Percentiles rank a stretch among this genome's conserved stretches.
phyloP scores from a whole-genome alignment of 2,113 vertebrate species.

The Oryzias javanicus region DNA sequence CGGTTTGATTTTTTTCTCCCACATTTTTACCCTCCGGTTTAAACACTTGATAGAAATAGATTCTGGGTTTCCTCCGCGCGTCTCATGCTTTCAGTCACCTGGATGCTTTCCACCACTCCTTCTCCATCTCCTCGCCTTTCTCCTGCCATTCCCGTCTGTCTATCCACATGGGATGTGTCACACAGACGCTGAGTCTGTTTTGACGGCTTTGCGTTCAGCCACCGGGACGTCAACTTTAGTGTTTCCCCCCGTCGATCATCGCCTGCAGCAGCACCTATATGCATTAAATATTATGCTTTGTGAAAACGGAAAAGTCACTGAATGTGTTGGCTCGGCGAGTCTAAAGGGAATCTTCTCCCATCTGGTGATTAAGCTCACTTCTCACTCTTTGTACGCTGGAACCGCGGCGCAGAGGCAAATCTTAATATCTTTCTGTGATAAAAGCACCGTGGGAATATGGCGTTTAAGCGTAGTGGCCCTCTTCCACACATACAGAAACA shows the following conservation, averaged over 20 bases:
- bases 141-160: background rate
- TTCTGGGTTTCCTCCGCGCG: conserved; percentile 9
- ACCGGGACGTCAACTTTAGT: conserved; percentile 44
- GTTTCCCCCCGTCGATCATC: conserved; percentile 50
- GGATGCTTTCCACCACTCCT: conserved; percentile 23
- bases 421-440: conserved; percentile 57
- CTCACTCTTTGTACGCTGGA: conserved; percentile 36
- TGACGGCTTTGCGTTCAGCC: conserved; percentile 52
- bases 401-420: conserved; percentile 43
- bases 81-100: conserved; percentile 23
- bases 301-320: conserved; percentile 25
- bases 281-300: conserved; percentile 63
- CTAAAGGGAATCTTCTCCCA: conserved; percentile 38
- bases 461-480: conserved; percentile 21
- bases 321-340: conserved; percentile 37
- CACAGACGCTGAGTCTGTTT: conserved; percentile 32
- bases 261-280: conserved; percentile 46
- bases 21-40: conserved; percentile 6
- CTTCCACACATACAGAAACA: background rate
- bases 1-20: background rate
- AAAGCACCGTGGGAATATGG: conserved; percentile 44
- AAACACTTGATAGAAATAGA: conserved; percentile 3
- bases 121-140: conserved; percentile 4
- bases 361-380: conserved; percentile 48
- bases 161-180: conserved; percentile 28